A percentile compares a stretch with the other conserved stretches of the same genome.
These are phyloP conservation scores for Myopa tessellatipennis DNA, from an alignment of 2,888 invertebrate species.

Conservation along the genomic window DNA sequence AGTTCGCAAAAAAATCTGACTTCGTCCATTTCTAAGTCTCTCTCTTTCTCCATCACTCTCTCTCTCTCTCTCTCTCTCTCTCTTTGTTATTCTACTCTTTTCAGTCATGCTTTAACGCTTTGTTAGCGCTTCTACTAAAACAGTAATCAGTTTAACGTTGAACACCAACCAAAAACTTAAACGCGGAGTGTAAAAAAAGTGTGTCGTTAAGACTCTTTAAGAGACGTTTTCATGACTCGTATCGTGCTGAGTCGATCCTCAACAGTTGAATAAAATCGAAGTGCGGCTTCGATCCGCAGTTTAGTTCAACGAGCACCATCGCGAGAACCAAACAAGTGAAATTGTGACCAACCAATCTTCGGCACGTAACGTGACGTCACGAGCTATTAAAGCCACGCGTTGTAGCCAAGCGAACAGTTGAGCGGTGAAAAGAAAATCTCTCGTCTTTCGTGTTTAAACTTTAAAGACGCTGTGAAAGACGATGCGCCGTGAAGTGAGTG, in stretches of 20 bases:
- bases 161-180: neutral
- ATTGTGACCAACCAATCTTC: neutral
- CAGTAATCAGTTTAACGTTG: neutral
- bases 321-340: constrained; percentile 16
- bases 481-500: neutral
- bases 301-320: constrained; percentile 28
- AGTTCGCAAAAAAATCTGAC: too few relatives aligned
- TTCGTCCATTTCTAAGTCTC: too few relatives aligned
- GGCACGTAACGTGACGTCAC: neutral
- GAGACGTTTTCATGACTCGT: too few relatives aligned
- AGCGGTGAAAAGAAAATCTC: neutral
- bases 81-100: neutral
- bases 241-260: neutral
- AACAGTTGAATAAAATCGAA: constrained; percentile 34
- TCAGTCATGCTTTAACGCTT: neutral
- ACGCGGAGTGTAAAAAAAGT: neutral
- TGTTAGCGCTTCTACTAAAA: neutral
- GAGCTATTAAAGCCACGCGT: neutral
- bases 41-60: neutral
- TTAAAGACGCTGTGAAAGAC: constrained; percentile 2
- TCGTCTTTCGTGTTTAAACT: neutral
- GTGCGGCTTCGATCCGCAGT: neutral
- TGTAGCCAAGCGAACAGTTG: neutral
- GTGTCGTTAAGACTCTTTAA: too few relatives aligned
- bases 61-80: neutral